Evolutionary conservation across 2,888 invertebrate genomes (phyloP), one percentile per base, ranked within the genome.

Genomic region (Hirtodrosophila cameraria): DNA sequence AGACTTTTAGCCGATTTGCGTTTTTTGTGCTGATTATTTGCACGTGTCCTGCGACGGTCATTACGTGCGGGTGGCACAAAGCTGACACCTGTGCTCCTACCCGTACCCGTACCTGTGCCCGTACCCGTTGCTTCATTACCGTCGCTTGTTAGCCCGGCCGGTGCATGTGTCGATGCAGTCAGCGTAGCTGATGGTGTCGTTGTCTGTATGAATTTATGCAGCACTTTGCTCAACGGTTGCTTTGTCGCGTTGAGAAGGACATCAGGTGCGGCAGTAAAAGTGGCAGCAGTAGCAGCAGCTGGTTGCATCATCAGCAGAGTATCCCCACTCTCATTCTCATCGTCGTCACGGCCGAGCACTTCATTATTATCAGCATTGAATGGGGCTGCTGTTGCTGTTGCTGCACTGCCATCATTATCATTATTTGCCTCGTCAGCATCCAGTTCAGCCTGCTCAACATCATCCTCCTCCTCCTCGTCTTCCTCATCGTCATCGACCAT

Each of bases 1-100:
- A 79, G 54, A 52, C 85, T 88, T 70, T 90, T 90, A 55, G 87
- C 66, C 59, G 88, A 72, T 77, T 86, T 88, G 67, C 75, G 83
- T 43, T 79, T 79, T 61, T 87, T 87, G 45, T 71, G 71, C 55
- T 83, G 85, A 76, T 78, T 75, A 63, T 64, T 64, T 50, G 64
- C 58, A 66, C 72, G 67, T 72, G 71, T 58, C 64, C 69, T 58
- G 54, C 35, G 60, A 46, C 43, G 64, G 58, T 61, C 62, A 62
- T 75, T 81, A 76, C 45, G 76, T 73, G 66, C 73, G 59, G 30
- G 58, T 67, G 66, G 42, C 55, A 86, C 69, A 79, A 86, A 83
- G 53, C 72, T 70, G 58, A 84, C 75, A 79, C 78, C 76, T 71
- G 75, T 57, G 54, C n/a, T n/a, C 36, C 50, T n/a, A n/a, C n/a